Conservation (phyloP, 1,140 invertebrate species). For the Diorhabda carinulata region DNA sequence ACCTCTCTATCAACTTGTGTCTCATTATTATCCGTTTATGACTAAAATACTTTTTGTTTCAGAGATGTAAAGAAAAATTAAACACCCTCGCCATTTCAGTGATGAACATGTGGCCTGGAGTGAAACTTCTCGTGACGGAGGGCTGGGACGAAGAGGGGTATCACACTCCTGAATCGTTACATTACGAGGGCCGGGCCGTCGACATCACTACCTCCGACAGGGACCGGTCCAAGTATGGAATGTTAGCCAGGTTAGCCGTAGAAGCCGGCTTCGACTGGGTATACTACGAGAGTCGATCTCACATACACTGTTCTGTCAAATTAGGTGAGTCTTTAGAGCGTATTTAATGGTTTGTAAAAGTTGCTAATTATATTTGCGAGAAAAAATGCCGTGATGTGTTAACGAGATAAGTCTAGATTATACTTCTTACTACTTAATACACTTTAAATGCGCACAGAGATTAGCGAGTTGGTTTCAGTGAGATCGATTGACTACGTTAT, state of each 20-base stretch:
- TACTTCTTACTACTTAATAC: too few relatives aligned
- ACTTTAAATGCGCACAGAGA: too few relatives aligned
- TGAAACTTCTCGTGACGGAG: constrained; percentile 87
- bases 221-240: constrained; percentile 89
- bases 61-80: constrained; percentile 94
- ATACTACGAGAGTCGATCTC: constrained; percentile 88
- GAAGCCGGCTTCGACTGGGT: constrained; percentile 99
- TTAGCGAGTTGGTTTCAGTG: too few relatives aligned
- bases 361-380: too few relatives aligned
- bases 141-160: constrained; percentile 88
- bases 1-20: too few relatives aligned
- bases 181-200: constrained; percentile 94
- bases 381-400: too few relatives aligned
- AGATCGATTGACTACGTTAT: too few relatives aligned
- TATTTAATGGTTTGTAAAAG: too few relatives aligned
- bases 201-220: constrained; percentile 93
- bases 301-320: constrained; percentile 96
- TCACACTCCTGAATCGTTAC: constrained; percentile 77
- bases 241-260: constrained; percentile 91
- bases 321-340: constrained; percentile 70
- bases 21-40: background rate
- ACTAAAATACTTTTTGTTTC: constrained; percentile 45
- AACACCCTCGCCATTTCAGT: constrained; percentile 93
- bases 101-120: constrained; percentile 96
- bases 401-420: too few relatives aligned